Evolutionary conservation across 2,888 invertebrate genomes (phyloP), one percentile per base, ranked within the genome.

Genomic region (Papilio gigon): DNA sequence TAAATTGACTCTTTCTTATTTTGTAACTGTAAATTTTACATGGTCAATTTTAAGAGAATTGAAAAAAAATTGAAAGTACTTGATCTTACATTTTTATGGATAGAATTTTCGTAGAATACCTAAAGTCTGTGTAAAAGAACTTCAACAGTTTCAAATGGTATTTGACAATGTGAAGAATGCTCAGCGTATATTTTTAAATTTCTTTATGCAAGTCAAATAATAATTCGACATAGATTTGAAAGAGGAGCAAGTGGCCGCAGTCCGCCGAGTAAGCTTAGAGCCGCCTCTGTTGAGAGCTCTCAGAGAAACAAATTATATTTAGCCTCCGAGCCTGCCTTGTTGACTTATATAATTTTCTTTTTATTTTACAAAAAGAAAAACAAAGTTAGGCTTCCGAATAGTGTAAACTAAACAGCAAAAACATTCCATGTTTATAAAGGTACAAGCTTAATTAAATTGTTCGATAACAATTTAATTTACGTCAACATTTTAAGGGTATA

Each of bases 301-400:
- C 73, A 72, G 74, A 76, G 75, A 76, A 77, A 77, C 71, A 80
- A 85, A 86, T 87, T 85, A 78, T 82, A 82, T 86, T 83, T 79
- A 80, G 76, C 77, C 70, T 74, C 68, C 70, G 71, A 75, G 74
- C 77, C 76, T 78, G 80, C 77, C 78, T 78, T 83, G 78, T 78
- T 76, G 75, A 73, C 78, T 78, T 79, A 80, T 78, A 61, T 60
- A n/a, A 68, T 75, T 72, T 75, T 50, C 58, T 65, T 25, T 67
- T 67, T 60, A 59, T 33, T 65, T n/a, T n/a, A n/a, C n/a, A n/a
- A n/a, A n/a, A n/a, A n/a, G n/a, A n/a, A n/a, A n/a, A n/a, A n/a
- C n/a, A n/a, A n/a, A n/a, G n/a, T n/a, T n/a, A n/a, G n/a, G n/a
- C n/a, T n/a, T n/a, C n/a, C n/a, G n/a, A n/a, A n/a, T n/a, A n/a